Evolutionary conservation across 2,113 vertebrate species (phyloP).

Genomic region (Tetrao urogallus): DNA sequence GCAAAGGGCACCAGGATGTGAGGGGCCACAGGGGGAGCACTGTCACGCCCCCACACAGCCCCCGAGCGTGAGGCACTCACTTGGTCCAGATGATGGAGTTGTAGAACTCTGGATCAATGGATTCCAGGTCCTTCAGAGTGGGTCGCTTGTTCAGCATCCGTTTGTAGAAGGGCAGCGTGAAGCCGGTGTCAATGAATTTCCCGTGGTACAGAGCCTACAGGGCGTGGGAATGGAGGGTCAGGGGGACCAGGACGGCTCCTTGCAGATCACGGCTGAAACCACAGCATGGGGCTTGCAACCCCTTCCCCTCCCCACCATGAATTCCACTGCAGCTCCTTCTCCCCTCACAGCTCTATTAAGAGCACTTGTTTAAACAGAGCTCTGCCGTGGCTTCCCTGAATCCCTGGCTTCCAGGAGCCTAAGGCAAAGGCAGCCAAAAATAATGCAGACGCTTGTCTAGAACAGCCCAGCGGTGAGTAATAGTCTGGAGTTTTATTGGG

Average conservation of each 20-base stretch:
- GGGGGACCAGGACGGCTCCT: rapidly evolving
- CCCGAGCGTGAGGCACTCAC: conserved; percentile 76
- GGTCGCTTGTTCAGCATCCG: conserved; percentile 98
- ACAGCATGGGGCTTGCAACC: rapidly evolving
- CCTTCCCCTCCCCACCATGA: not conserved
- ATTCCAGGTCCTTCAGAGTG: conserved; percentile 96
- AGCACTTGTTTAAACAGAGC: conserved; percentile 65
- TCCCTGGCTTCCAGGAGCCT: conserved; percentile 66
- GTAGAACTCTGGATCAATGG: conserved; percentile 97
- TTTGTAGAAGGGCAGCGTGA: conserved; percentile 98
- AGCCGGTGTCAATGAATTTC: conserved; percentile 98
- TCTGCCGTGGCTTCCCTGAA: conserved; percentile 65
- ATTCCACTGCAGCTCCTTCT: conserved; percentile 30
- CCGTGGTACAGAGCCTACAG: conserved; percentile 92
- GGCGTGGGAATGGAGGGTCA: not conserved
- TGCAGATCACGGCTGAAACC: not conserved
- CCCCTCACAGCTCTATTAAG: conserved; percentile 42
- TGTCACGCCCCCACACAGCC: not conserved
- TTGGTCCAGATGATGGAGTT: conserved; percentile 99
- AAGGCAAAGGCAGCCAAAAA: conserved; percentile 78
- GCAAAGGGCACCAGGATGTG: not conserved
- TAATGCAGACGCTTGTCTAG: conserved; percentile 77
- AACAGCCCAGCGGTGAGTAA: conserved; percentile 79
- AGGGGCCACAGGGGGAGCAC: not conserved
- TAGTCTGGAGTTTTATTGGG: conserved; percentile 77